phyloP scores from a whole-genome alignment of 2,888 invertebrate genomes.

The Lutraria lutraria region DNA sequence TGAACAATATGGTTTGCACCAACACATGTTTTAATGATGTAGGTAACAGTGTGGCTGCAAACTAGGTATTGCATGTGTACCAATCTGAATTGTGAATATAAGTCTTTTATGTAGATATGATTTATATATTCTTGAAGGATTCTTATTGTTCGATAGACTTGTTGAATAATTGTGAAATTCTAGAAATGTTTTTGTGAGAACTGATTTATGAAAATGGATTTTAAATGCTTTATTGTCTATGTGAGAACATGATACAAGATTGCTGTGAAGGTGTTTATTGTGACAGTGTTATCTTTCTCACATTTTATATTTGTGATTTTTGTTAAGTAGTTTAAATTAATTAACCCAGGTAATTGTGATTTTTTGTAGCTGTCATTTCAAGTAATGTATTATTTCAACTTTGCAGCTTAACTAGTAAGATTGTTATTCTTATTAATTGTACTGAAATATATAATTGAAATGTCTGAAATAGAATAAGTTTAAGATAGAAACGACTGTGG shows the following conservation, averaged over 20 bases:
- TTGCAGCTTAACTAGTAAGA: no score
- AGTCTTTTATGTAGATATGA: slow-evolving; percentile 7
- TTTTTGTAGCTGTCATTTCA: background rate
- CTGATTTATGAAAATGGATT: slow-evolving; percentile 31
- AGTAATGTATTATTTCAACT: no score
- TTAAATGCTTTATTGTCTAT: slow-evolving; percentile 31
- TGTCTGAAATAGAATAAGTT: no score
- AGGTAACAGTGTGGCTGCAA: slow-evolving; percentile 22
- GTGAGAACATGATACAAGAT: slow-evolving; percentile 5
- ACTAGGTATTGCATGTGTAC: slow-evolving; percentile 15
- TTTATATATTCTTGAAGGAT: slow-evolving; percentile 23
- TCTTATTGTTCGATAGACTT: slow-evolving; percentile 3
- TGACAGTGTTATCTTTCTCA: background rate
- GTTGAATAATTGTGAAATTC: background rate
- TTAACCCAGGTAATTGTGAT: background rate
- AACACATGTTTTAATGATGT: background rate
- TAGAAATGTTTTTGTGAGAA: slow-evolving; percentile 24
- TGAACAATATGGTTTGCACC: background rate
- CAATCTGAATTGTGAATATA: slow-evolving; percentile 12
- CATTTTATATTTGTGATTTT: background rate
- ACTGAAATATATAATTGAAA: no score
- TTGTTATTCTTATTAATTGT: no score
- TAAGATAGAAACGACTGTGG: no score
- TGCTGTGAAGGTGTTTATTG: slow-evolving; percentile 3
- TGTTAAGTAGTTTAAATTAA: background rate